These are phyloP conservation scores for Phocides pigmalion DNA, from an alignment of 1,140 invertebrate species.

Conservation along the genomic window DNA sequence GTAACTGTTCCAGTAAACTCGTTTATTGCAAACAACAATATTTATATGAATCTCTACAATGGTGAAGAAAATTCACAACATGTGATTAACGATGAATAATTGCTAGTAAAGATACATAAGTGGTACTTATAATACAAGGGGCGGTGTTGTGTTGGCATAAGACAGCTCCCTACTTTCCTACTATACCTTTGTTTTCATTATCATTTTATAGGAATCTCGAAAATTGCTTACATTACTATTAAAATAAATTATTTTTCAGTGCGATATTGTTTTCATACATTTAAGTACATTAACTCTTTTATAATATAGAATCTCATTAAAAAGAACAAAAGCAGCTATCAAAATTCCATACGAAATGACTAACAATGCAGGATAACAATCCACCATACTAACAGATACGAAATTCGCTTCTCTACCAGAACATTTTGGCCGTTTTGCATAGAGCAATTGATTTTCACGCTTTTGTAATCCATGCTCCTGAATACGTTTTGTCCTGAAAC, in stretches of 20 bases:
- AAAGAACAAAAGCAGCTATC: conserved; percentile 45
- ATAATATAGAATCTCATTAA: conserved; percentile 48
- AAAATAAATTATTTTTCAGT: background rate
- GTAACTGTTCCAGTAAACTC: background rate
- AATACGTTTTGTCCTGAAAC: conserved; percentile 83
- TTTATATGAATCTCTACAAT: background rate
- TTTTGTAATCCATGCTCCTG: conserved; percentile 85
- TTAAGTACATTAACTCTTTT: conserved; percentile 17
- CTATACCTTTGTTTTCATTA: background rate
- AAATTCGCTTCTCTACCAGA: conserved; percentile 78
- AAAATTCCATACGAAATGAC: conserved; percentile 75
- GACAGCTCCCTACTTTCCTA: conserved; percentile 10
- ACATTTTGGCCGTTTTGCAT: conserved; percentile 86
- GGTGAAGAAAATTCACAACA: conserved; percentile 14
- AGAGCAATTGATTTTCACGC: conserved; percentile 83
- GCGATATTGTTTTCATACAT: no score
- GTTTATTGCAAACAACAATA: background rate
- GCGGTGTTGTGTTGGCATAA: conserved; percentile 19
- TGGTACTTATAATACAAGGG: conserved; percentile 15
- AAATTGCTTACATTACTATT: no score
- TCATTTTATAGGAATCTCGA: no score
- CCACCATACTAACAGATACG: conserved; percentile 85
- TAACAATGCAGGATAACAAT: conserved; percentile 80
- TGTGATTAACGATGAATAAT: conserved; percentile 26
- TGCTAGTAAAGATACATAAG: conserved; percentile 17